phyloP scores from a whole-genome alignment of 1,140 invertebrate species.

The Oryctes rhinoceros region DNA sequence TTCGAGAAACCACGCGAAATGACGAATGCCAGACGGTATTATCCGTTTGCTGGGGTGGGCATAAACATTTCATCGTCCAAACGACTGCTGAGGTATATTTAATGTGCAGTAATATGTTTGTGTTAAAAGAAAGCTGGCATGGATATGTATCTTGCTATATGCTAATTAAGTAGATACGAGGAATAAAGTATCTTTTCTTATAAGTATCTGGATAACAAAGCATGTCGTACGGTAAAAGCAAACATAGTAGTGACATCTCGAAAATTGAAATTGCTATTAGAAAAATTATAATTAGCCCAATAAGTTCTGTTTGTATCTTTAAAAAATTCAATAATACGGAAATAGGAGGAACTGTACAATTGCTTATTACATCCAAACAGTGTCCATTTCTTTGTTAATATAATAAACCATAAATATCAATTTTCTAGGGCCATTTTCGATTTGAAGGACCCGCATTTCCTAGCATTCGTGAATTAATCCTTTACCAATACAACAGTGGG shows the following conservation, averaged over 20 bases:
- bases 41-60: slow-evolving; percentile 94
- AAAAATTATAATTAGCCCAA: too few species aligned
- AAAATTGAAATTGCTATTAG: too few species aligned
- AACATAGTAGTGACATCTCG: too few species aligned
- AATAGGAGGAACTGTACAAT: too few species aligned
- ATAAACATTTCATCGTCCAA: slow-evolving; percentile 98
- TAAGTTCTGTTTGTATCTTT: too few species aligned
- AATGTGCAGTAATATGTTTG: slow-evolving; percentile 38
- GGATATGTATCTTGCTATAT: too few species aligned
- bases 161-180: too few species aligned
- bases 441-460: slow-evolving; percentile 95
- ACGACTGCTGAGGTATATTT: slow-evolving; percentile 81
- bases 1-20: slow-evolving; percentile 92
- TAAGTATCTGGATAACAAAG: too few species aligned
- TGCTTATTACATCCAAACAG: not conserved
- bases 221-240: too few species aligned
- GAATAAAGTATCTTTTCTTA: too few species aligned
- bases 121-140: not conserved
- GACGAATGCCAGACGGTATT: slow-evolving; percentile 92
- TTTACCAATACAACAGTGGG: slow-evolving; percentile 84
- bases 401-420: slow-evolving; percentile 6
- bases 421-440: slow-evolving; percentile 81
- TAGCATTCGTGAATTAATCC: slow-evolving; percentile 90
- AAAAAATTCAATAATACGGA: too few species aligned
- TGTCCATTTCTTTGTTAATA: not conserved